Percentiles rank a stretch among this genome's conserved stretches.
phyloP scores from a whole-genome alignment of 2,113 vertebrate genomes.

The Pionites leucogaster region DNA sequence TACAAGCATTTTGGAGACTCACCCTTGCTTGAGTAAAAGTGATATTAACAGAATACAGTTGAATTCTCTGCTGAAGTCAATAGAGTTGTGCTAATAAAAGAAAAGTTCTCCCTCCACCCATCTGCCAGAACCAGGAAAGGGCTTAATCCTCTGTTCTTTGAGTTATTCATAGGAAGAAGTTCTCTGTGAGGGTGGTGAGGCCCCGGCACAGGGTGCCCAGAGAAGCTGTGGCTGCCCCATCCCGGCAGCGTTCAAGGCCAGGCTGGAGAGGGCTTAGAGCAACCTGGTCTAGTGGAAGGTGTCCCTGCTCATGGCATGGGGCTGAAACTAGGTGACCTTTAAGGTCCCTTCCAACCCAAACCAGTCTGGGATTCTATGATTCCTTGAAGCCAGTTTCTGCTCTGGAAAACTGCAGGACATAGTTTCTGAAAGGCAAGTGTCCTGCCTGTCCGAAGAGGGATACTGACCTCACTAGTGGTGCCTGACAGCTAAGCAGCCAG shows the following conservation, averaged over 20 bases:
- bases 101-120: not conserved
- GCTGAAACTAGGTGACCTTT: not conserved
- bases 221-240: not conserved
- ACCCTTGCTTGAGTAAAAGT: not conserved
- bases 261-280: not conserved
- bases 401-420: not conserved
- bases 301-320: not conserved
- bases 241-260: not conserved
- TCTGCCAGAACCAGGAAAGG: not conserved
- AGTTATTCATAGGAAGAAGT: not conserved
- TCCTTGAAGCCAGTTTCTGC: not conserved
- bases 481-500: not conserved
- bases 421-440: fast-evolving
- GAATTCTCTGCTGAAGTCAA: not conserved
- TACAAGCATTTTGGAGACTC: not conserved
- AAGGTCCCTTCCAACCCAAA: not conserved
- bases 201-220: not conserved
- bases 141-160: not conserved
- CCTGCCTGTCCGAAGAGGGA: not conserved
- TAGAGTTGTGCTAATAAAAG: fast-evolving
- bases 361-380: not conserved
- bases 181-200: not conserved
- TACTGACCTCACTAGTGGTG: not conserved
- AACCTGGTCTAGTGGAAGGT: not conserved
- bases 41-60: not conserved